Conservation (phyloP, 2,888 invertebrate species). For the Rhopalosiphum nymphaeae region DNA sequence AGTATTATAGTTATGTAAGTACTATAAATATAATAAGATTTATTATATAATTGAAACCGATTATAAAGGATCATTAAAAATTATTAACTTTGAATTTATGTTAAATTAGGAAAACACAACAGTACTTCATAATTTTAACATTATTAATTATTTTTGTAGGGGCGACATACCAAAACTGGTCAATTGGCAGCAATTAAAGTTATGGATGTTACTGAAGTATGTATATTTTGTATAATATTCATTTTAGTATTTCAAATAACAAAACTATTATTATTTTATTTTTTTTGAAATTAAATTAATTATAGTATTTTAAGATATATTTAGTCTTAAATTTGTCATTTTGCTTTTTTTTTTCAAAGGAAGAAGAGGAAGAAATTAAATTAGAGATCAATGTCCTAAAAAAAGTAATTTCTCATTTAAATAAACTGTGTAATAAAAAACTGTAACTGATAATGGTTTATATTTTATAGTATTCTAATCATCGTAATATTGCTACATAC, state of each 20-base stretch:
- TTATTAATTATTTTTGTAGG: constrained; percentile 75
- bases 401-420: constrained; percentile 74
- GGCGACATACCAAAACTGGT: constrained; percentile 99
- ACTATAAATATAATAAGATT: not conserved
- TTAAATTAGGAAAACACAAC: not conserved
- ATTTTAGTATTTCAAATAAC: not conserved
- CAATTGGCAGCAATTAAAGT: constrained; percentile 99
- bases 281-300: not conserved
- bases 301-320: not conserved
- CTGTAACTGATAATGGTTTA: constrained; percentile 14
- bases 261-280: not conserved
- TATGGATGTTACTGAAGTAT: constrained; percentile 97
- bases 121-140: not conserved
- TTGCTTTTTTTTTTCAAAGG: constrained; percentile 72
- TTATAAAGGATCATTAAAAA: not conserved
- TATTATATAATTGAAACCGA: not conserved
- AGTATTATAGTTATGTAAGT: not conserved
- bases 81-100: not conserved
- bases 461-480: constrained; percentile 88
- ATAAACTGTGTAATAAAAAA: not conserved
- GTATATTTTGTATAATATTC: constrained; percentile 66
- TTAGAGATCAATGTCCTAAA: constrained; percentile 99
- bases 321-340: not conserved
- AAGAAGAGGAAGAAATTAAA: constrained; percentile 99
- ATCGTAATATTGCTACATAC: constrained; percentile 99